Percentiles rank a stretch among this genome's conserved stretches.
These are phyloP conservation scores for Lithobates pipiens DNA, from an alignment of 2,797 vertebrate genomes.

Conservation along the genomic window DNA sequence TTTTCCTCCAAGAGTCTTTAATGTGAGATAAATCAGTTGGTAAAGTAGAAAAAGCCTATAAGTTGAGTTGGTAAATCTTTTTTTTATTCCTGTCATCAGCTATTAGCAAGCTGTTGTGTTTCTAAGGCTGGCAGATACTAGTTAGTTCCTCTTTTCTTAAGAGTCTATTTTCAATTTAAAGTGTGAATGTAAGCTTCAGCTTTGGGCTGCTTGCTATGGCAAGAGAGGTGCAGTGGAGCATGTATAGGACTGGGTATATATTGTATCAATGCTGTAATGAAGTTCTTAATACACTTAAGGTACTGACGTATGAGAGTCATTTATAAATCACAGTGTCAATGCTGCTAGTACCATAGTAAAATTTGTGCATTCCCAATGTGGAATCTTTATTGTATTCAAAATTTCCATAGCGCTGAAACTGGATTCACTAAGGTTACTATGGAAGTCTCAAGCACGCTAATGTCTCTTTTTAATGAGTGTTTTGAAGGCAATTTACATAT, in stretches of 20 bases:
- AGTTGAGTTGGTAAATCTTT: neutral
- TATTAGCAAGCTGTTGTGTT: neutral
- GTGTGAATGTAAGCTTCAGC: slow-evolving; percentile 18
- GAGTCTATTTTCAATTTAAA: slow-evolving; percentile 3
- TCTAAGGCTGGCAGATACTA: neutral
- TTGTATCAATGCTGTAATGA: neutral
- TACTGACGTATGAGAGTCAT: neutral
- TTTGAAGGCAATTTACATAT: neutral
- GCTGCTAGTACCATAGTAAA: neutral
- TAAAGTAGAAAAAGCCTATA: too few species aligned
- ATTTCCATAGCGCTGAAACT: neutral
- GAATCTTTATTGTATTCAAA: neutral
- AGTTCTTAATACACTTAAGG: neutral
- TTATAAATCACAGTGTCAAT: neutral
- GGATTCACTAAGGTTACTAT: slow-evolving; percentile 16
- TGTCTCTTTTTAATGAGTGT: neutral
- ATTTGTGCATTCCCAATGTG: neutral
- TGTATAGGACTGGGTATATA: neutral
- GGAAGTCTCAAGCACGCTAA: neutral
- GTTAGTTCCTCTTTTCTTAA: slow-evolving; percentile 1
- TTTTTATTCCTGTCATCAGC: neutral
- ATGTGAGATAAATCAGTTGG: too few species aligned
- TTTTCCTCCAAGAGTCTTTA: too few species aligned
- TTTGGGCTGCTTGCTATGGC: neutral
- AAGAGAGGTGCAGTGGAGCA: neutral